Evolutionary conservation across 2,888 invertebrate species (phyloP), one percentile per base, ranked within the genome.

Genomic region (Nezara viridula): DNA sequence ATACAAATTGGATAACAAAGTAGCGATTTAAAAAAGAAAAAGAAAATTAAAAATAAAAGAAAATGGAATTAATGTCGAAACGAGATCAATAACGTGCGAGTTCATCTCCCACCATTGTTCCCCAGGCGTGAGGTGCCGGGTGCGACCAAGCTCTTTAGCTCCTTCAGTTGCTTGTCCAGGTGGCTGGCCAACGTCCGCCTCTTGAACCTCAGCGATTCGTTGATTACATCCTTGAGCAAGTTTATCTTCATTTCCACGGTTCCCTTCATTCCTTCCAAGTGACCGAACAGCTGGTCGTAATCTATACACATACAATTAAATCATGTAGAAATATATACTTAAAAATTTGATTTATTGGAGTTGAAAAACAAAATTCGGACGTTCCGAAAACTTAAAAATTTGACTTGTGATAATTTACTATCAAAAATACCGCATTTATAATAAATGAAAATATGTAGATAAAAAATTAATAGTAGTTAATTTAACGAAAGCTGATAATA

Each of bases 191-290:
- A 93, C 91, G 94, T 94, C 92, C 95, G 95, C 91, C 96, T 94
- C 92, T 97, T 97, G 93, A 97, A 97, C 92, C 97, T 94, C 91
- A 96, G 93, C 85, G 96, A 96, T 93, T 97, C 97, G 91, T 95
- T 95, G 91, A 96, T 96, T 91, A 96, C 95, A 92, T 96, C 95
- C 91, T 95, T 95, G 90, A 96, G 94, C 93, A 96, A 94, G 92
- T 95, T 94, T 91, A 96, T 95, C 93, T 96, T 95, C 92, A 95
- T 94, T 91, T 96, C 95, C 89, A 95, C 93, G 92, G 95, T 94
- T 91, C 96, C 96, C 93, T 95, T 95, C 91, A 96, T 94, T 91
- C 95, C 95, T 93, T 95, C 95, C 92, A 96, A 94, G 91, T 95
- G 94, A 91, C 95, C 95, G 92, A 96, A 96, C 91, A 96, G 93